phyloP scores from a whole-genome alignment of 2,113 vertebrate genomes.

The Uropsilus gracilis region DNA sequence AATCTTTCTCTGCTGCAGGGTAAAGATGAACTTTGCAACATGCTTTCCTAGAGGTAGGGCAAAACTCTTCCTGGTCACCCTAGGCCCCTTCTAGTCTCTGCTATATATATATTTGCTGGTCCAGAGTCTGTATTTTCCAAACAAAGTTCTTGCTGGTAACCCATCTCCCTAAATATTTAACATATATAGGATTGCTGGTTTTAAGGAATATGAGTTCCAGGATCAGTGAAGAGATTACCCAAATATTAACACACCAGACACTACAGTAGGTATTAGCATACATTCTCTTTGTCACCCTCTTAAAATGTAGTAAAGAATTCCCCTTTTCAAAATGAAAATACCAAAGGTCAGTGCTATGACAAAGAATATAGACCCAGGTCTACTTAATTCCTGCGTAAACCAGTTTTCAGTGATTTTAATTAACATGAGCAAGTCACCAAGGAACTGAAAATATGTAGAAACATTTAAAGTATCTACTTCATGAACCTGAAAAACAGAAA shows the following conservation, averaged over 20 bases:
- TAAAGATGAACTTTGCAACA: neutral
- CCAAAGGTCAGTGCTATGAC: neutral
- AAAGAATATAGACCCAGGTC: neutral
- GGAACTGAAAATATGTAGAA: neutral
- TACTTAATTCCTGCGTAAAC: neutral
- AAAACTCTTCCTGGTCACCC: neutral
- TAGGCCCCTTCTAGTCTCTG: neutral
- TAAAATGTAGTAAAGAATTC: neutral
- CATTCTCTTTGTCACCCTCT: neutral
- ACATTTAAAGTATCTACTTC: neutral
- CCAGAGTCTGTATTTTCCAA: neutral
- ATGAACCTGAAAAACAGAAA: neutral
- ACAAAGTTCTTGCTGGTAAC: constrained; percentile 1
- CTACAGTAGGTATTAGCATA: neutral
- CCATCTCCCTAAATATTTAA: neutral
- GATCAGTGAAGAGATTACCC: neutral
- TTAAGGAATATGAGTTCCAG: neutral
- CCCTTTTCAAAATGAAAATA: neutral
- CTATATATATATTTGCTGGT: neutral
- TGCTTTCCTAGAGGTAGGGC: neutral
- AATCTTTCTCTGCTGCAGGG: neutral
- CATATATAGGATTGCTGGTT: neutral
- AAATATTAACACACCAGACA: neutral
- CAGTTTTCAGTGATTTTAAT: neutral
- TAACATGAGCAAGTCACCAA: neutral